Evolutionary conservation across 2,113 vertebrate genomes (phyloP).

Genomic region (Menura novaehollandiae): DNA sequence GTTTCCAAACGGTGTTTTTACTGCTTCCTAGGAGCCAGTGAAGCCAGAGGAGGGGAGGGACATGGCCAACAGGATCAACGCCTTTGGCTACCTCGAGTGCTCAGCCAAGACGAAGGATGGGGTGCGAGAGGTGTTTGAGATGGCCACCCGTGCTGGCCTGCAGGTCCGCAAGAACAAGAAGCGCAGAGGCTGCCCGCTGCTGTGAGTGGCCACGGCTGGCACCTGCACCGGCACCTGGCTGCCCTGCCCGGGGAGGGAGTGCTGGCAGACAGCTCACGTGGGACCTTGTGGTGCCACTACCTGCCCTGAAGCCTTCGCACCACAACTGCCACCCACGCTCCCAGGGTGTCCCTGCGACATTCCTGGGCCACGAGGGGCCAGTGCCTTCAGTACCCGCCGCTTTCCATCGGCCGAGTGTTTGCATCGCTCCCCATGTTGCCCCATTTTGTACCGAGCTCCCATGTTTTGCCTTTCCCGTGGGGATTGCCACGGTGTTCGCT

Average conservation of each 20-base stretch:
- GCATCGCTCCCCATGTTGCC: not conserved
- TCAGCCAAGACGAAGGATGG: conserved; percentile 98
- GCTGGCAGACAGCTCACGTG: not conserved
- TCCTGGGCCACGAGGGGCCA: not conserved
- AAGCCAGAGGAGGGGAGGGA: conserved; percentile 94
- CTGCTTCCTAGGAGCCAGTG: conserved; percentile 84
- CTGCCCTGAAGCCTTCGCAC: not conserved
- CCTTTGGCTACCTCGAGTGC: conserved; percentile 97
- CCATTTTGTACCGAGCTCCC: not conserved
- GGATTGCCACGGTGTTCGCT: rapidly evolving
- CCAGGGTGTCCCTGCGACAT: rapidly evolving
- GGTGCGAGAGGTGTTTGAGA: conserved; percentile 95
- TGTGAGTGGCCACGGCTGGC: conserved; percentile 67
- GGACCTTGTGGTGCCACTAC: not conserved
- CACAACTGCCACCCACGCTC: not conserved
- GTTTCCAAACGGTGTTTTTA: not conserved
- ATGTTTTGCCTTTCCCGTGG: not conserved
- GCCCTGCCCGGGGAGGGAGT: not conserved
- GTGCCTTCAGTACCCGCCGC: not conserved
- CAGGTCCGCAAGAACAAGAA: conserved; percentile 94
- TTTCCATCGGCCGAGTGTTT: not conserved
- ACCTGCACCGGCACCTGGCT: not conserved
- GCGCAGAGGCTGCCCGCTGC: conserved; percentile 84
- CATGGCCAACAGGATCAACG: conserved; percentile 95
- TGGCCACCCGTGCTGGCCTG: conserved; percentile 93